phyloP scores from a whole-genome alignment of 2,888 invertebrate species.

The Cecidostiba fungosa region DNA sequence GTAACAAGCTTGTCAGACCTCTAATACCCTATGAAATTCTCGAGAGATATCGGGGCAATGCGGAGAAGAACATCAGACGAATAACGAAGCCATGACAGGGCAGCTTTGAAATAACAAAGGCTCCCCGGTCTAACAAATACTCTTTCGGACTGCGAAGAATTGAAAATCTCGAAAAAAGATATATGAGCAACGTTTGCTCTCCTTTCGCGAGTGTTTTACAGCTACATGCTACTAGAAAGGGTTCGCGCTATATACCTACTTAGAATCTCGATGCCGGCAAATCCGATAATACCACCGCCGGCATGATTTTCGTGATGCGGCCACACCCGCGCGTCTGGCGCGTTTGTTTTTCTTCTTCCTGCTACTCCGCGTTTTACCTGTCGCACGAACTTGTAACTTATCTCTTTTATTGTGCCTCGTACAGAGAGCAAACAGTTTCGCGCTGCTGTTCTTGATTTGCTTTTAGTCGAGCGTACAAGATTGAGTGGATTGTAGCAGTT shows the following conservation, averaged over 20 bases:
- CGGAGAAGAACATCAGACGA: neutral
- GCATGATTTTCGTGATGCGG: slow-evolving; percentile 49
- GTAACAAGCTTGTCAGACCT: slow-evolving; percentile 53
- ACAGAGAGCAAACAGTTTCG: slow-evolving; percentile 12
- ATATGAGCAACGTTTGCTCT: neutral
- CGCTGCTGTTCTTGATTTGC: neutral
- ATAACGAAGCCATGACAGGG: neutral
- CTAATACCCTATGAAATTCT: slow-evolving; percentile 46
- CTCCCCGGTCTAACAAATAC: neutral
- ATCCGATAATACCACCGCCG: slow-evolving; percentile 61
- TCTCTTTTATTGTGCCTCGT: slow-evolving; percentile 7
- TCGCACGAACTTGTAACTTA: slow-evolving; percentile 21
- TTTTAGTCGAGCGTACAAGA: neutral
- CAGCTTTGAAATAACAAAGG: slow-evolving; percentile 51
- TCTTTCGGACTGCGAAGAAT: neutral
- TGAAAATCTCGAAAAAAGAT: slow-evolving; percentile 30
- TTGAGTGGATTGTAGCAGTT: neutral
- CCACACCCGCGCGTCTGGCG: slow-evolving; percentile 35
- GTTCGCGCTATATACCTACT: slow-evolving; percentile 13
- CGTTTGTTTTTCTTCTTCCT: neutral
- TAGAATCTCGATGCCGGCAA: slow-evolving; percentile 40
- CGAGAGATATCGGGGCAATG: slow-evolving; percentile 5
- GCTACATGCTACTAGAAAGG: slow-evolving; percentile 6
- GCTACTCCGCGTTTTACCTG: neutral
- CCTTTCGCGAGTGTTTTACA: neutral